Evolutionary conservation across 2,888 invertebrate genomes (phyloP).

Genomic region (Nycteola revayana): DNA sequence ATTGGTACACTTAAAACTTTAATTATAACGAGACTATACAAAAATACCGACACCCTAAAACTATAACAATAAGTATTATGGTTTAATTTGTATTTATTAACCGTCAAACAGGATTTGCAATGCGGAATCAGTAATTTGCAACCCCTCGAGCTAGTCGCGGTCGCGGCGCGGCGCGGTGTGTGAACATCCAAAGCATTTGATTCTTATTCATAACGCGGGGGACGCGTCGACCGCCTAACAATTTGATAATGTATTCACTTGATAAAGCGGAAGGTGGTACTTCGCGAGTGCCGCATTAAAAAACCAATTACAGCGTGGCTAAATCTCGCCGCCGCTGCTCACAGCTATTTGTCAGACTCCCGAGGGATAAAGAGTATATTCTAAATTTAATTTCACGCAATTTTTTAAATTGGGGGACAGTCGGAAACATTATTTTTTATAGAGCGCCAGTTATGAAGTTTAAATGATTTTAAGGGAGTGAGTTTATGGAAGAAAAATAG

Average conservation of each 20-base stretch:
- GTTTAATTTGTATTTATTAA: conserved; percentile 70
- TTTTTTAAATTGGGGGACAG: conserved; percentile 73
- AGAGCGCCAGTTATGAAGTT: conserved; percentile 59
- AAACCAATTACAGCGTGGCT: conserved; percentile 81
- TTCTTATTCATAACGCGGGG: conserved; percentile 75
- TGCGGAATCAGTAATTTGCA: conserved; percentile 69
- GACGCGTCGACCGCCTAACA: conserved; percentile 68
- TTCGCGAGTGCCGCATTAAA: conserved; percentile 78
- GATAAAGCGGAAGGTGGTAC: conserved; percentile 80
- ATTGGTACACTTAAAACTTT: no score
- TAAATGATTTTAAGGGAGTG: conserved; percentile 49
- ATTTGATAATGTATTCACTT: conserved; percentile 82
- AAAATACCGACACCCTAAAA: conserved; percentile 15
- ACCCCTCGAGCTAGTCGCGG: conserved; percentile 60
- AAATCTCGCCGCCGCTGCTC: conserved; percentile 69
- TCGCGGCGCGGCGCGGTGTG: conserved; percentile 37
- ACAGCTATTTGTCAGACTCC: conserved; percentile 79
- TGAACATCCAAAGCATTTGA: conserved; percentile 69
- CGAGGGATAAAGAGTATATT: conserved; percentile 76
- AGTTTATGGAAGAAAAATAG: conserved; percentile 19
- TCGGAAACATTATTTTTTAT: conserved; percentile 67
- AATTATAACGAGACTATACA: no score
- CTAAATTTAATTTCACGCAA: conserved; percentile 82
- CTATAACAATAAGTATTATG: conserved; percentile 53
- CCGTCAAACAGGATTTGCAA: conserved; percentile 62